Conservation (phyloP, 2,113 vertebrate genomes). For the Pongo abelii region DNA sequence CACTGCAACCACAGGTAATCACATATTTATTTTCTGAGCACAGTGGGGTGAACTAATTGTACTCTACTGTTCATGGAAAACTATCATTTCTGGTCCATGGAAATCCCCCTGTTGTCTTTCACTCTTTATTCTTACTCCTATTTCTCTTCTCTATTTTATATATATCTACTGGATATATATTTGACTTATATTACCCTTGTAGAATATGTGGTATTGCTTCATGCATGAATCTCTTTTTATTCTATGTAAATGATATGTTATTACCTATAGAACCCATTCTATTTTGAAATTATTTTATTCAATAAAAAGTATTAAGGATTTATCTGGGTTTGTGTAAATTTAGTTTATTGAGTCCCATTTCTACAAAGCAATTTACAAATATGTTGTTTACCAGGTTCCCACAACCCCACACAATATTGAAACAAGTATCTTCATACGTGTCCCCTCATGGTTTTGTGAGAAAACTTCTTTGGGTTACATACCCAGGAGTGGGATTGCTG, state of each 20-base stretch:
- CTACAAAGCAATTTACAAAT: not conserved
- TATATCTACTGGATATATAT: not conserved
- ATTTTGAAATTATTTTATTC: not conserved
- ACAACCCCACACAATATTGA: not conserved
- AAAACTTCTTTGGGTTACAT: not conserved
- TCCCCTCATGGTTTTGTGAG: not conserved
- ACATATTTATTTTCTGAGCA: not conserved
- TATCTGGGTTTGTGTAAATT: not conserved
- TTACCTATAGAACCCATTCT: not conserved
- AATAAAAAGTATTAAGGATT: not conserved
- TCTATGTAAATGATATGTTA: not conserved
- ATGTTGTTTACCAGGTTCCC: not conserved
- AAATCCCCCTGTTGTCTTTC: not conserved
- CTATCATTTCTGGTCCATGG: not conserved
- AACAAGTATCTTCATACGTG: not conserved
- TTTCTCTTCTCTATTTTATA: not conserved
- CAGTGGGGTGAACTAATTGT: not conserved
- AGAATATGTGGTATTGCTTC: not conserved
- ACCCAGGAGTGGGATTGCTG: not conserved
- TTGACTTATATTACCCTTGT: not conserved
- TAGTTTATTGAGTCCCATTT: not conserved
- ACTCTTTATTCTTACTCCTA: not conserved
- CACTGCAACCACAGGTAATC: not conserved
- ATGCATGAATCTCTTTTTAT: not conserved
- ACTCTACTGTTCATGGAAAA: not conserved